Percentiles rank a stretch among this genome's conserved stretches.
Evolutionary conservation across 1,140 invertebrate genomes (phyloP).

Genomic region (Lordiphosa collinella): DNA sequence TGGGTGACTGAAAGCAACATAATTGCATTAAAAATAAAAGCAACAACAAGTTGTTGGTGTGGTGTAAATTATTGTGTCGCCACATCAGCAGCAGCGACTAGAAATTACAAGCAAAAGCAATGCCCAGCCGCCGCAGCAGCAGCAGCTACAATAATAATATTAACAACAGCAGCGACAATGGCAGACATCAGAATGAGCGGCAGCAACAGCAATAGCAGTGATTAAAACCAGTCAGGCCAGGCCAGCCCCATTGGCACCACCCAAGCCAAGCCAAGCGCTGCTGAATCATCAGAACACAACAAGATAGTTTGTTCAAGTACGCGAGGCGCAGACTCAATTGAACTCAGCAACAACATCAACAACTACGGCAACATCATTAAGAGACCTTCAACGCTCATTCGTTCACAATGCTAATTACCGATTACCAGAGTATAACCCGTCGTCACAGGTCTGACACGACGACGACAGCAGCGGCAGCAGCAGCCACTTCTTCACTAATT

Average conservation of each 20-base stretch:
- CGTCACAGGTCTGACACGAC: conserved; percentile 6
- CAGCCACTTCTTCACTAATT: conserved; percentile 11
- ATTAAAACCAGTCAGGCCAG: conserved; percentile 68
- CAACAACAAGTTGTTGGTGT: conserved; percentile 15
- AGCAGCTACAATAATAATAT: conserved; percentile 37
- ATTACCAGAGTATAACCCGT: background rate
- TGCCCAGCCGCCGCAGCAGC: conserved; percentile 28
- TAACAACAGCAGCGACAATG: conserved; percentile 55
- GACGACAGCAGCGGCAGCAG: conserved; percentile 8
- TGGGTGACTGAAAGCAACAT: conserved; percentile 29
- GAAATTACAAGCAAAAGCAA: conserved; percentile 20
- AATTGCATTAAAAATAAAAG: conserved; percentile 63
- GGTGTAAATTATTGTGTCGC: conserved; percentile 54
- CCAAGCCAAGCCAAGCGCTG: conserved; percentile 23
- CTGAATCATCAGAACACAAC: conserved; percentile 44
- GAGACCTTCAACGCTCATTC: conserved; percentile 51
- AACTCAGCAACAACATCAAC: conserved; percentile 25
- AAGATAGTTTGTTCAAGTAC: conserved; percentile 33
- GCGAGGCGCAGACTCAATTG: conserved; percentile 35
- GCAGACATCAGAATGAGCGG: conserved; percentile 65
- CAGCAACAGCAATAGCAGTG: conserved; percentile 64
- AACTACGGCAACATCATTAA: conserved; percentile 20
- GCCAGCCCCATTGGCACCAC: conserved; percentile 61
- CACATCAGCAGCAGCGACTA: conserved; percentile 18
- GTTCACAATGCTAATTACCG: conserved; percentile 20